Evolutionary conservation across 2,797 vertebrate genomes (phyloP).

Genomic region (Sebastes cheni): DNA sequence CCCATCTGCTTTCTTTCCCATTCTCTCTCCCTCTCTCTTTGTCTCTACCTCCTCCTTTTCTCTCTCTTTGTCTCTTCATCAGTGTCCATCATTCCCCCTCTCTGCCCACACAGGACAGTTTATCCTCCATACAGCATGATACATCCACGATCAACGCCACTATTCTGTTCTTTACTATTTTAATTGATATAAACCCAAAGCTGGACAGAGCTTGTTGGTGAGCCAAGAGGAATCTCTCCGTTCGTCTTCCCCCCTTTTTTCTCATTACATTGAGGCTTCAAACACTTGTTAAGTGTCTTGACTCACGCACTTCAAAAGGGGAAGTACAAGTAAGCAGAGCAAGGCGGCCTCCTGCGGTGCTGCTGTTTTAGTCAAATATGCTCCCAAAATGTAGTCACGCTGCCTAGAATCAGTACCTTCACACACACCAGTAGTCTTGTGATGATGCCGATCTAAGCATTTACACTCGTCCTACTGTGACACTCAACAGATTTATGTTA

Average conservation of each 20-base stretch:
- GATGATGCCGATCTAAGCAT: constrained; percentile 1
- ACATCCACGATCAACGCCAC: background rate
- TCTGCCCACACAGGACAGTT: background rate
- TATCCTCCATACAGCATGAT: background rate
- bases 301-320: constrained; percentile 47
- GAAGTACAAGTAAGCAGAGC: constrained; percentile 26
- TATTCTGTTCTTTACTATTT: background rate
- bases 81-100: constrained; percentile 11
- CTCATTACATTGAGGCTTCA: constrained; percentile 34
- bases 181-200: background rate
- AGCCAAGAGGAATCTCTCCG: background rate
- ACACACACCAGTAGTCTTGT: background rate
- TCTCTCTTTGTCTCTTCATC: constrained; percentile 52
- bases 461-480: background rate
- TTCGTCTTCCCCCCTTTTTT: background rate
- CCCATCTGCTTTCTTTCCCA: constrained; percentile 75
- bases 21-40: constrained; percentile 60
- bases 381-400: background rate
- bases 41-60: constrained; percentile 57
- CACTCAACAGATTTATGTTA: background rate
- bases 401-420: background rate
- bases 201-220: background rate
- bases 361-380: constrained; percentile 18
- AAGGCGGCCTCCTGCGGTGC: background rate
- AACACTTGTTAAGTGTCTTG: constrained; percentile 37